Percentiles rank a stretch among this genome's conserved stretches.
phyloP scores from a whole-genome alignment of 2,113 vertebrate species.

The Centropus unirufus region DNA sequence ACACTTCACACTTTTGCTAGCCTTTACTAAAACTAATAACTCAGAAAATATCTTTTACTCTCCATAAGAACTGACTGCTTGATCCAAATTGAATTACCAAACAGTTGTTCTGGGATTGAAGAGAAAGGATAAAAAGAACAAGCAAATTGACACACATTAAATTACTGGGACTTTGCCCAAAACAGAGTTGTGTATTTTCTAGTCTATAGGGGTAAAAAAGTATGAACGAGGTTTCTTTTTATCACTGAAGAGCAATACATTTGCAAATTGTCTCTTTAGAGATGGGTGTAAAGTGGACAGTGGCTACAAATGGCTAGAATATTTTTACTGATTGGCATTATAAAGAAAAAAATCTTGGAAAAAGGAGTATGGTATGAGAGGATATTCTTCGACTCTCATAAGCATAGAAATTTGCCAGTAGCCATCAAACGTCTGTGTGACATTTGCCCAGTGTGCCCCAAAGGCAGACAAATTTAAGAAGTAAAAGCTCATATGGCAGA shows the following conservation, averaged over 20 bases:
- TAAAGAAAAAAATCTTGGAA: neutral
- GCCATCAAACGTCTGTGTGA: neutral
- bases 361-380: rapidly evolving
- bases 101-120: neutral
- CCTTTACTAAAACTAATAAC: neutral
- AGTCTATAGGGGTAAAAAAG: neutral
- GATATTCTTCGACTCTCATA: neutral
- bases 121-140: neutral
- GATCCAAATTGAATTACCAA: neutral
- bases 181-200: neutral
- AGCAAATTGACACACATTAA: neutral
- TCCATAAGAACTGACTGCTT: neutral
- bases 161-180: neutral
- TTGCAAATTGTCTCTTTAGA: neutral
- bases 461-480: neutral
- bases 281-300: neutral
- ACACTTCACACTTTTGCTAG: neutral
- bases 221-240: neutral
- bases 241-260: neutral
- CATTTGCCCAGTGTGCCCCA: neutral
- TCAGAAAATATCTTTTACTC: neutral
- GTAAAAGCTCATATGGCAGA: neutral
- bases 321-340: neutral
- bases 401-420: neutral
- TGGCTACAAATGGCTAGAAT: neutral